Evolutionary conservation across 1,140 invertebrate species (phyloP).

Genomic region (Nymphalis io): DNA sequence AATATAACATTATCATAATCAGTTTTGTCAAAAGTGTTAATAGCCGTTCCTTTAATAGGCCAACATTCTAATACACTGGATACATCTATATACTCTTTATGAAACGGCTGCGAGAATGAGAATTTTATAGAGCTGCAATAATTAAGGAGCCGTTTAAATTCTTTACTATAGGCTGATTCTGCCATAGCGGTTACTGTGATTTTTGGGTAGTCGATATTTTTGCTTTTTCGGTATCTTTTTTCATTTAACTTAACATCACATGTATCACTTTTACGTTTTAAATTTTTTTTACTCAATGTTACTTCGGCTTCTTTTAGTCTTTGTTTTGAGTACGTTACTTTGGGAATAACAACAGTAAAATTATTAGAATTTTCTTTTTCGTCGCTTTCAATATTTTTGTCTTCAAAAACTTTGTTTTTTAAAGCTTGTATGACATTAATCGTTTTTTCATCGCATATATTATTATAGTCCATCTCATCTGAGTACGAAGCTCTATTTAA

Average conservation of each 20-base stretch:
- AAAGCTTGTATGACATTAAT: slow-evolving; percentile 24
- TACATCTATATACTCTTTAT: slow-evolving; percentile 62
- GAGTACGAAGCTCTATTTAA: slow-evolving; percentile 29
- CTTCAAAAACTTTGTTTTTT: slow-evolving; percentile 24
- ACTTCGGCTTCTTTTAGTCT: slow-evolving; percentile 12
- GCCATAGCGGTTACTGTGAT: slow-evolving; percentile 41
- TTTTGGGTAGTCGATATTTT: slow-evolving; percentile 71
- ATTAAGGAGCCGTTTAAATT: slow-evolving; percentile 57
- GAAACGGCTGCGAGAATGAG: slow-evolving; percentile 63
- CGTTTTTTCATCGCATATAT: slow-evolving; percentile 16
- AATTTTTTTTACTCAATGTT: slow-evolving; percentile 36
- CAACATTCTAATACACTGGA: slow-evolving; percentile 49
- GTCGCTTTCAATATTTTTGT: slow-evolving; percentile 14
- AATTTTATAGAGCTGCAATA: slow-evolving; percentile 68
- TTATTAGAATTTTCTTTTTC: slow-evolving; percentile 29
- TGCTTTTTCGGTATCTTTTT: slow-evolving; percentile 69
- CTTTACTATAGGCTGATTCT: slow-evolving; percentile 54
- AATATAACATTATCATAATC: slow-evolving; percentile 47
- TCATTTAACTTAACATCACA: slow-evolving; percentile 40
- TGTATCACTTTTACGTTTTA: slow-evolving; percentile 58
- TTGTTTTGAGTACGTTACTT: slow-evolving; percentile 52
- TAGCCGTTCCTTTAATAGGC: slow-evolving; percentile 49
- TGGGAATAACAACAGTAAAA: slow-evolving; percentile 52
- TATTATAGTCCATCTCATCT: slow-evolving; percentile 14
- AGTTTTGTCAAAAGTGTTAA: slow-evolving; percentile 28